Base-by-base conservation (phyloP, 2,888 invertebrate genomes). In the Melieria picta region DNA sequence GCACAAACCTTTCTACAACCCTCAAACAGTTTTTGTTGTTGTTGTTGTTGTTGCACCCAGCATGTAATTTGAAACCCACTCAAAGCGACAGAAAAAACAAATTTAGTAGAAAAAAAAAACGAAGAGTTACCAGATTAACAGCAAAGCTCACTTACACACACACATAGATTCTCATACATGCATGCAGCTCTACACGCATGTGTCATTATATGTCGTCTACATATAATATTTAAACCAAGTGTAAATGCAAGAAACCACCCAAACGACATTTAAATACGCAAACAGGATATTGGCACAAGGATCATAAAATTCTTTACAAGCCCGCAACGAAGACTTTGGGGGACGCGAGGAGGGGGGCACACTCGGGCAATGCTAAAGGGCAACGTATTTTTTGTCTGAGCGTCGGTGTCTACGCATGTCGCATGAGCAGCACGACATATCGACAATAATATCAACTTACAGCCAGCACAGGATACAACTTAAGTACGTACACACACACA, bases 201-300 rank as follows among this genome's bases (percentile, higher is more conserved):
- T 43, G 11, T 43, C n/a, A 45, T n/a, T 62, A 48, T 30, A 30
- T 30, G 30, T 30, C 30, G 30, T 30, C 30, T 50, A 50, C 11
- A 30, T 30, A 30, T 30, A 30, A 30, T 30, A 30, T 30, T 30
- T 30, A 30, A 30, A 11, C 11, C 50, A 50, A 50, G 50, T 11
- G 11, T 10, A 50, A 11, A 50, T 10, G 50, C 11, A 50, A 3
- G 50, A 50, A 50, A 50, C 50, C 50, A 68, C 58, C 48, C 16
- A 13, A 7, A 13, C 65, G 43, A 4, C 11, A 13, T 56, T 30
- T 30, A 65, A 48, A 30, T 50, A 50, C 52, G 30, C n/a, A 60
- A 62, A 55, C 60, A 68, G 61, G 61, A 61, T 61, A 61, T 68
- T 68, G 52, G 61, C 16, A 61, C 16, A 52, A 62, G 68, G 52